Conservation (phyloP, 2,888 invertebrate species). For the Cephus sareptanus region DNA sequence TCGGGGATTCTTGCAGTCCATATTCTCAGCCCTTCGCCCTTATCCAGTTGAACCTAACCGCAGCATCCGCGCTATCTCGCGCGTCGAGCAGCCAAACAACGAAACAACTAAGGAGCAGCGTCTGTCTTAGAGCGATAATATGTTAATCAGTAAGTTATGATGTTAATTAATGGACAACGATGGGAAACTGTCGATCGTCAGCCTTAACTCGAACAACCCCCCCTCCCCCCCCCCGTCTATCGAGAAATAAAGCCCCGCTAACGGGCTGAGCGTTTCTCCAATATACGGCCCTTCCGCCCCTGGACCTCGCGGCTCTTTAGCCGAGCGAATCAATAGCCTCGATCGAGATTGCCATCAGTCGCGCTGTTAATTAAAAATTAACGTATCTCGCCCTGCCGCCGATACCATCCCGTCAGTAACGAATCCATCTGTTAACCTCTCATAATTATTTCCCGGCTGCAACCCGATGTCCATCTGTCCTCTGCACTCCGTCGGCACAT, state of each 20-base stretch:
- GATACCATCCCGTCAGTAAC: neutral
- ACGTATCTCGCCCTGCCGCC: neutral
- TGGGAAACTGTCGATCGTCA: slow-evolving; percentile 38
- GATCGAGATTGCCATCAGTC: neutral
- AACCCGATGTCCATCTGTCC: neutral
- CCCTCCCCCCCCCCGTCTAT: slow-evolving; percentile 14
- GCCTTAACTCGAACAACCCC: slow-evolving; percentile 31
- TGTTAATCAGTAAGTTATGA: slow-evolving; percentile 53
- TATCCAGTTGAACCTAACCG: neutral
- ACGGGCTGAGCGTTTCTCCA: neutral
- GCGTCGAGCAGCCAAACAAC: neutral
- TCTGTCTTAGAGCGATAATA: slow-evolving; percentile 54
- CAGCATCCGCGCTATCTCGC: neutral
- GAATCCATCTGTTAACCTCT: neutral
- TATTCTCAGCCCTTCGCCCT: neutral
- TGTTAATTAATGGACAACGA: slow-evolving; percentile 52
- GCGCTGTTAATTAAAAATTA: neutral
- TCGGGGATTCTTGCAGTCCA: neutral
- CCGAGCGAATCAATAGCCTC: neutral
- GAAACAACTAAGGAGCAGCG: slow-evolving; percentile 16
- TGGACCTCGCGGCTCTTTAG: neutral
- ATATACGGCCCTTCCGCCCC: neutral
- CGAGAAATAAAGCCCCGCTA: neutral
- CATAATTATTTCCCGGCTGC: neutral
- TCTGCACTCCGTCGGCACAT: neutral